These are phyloP conservation scores for Ectemnius continuus DNA, from an alignment of 2,888 invertebrate genomes.

Conservation along the genomic window DNA sequence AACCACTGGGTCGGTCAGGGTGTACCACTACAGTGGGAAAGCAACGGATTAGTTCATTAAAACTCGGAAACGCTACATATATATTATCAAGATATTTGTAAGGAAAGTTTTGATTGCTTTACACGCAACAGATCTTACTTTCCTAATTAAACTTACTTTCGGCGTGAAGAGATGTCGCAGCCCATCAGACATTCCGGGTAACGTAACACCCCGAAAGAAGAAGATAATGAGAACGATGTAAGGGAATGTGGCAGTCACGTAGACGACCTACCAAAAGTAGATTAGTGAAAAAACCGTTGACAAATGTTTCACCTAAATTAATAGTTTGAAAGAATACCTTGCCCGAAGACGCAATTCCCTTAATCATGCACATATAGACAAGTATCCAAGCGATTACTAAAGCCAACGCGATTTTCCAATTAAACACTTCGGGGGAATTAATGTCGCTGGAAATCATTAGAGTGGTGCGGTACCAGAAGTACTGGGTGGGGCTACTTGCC, in stretches of 20 bases:
- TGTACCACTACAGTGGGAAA: constrained; percentile 84
- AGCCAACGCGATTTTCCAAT: constrained; percentile 94
- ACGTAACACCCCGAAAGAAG: constrained; percentile 95
- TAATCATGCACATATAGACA: constrained; percentile 98
- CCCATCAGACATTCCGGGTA: constrained; percentile 93
- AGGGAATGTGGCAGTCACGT: constrained; percentile 97
- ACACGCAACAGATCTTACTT: not conserved
- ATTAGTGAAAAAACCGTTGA: constrained; percentile 19
- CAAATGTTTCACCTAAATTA: no score
- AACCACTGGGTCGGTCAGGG: constrained; percentile 93
- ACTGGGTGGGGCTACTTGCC: constrained; percentile 94
- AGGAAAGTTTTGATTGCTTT: not conserved
- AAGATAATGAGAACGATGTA: constrained; percentile 97
- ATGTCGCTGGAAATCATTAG: constrained; percentile 94
- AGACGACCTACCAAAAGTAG: constrained; percentile 82
- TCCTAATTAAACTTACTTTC: constrained; percentile 79
- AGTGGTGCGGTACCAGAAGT: constrained; percentile 96
- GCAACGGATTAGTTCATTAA: constrained; percentile 46
- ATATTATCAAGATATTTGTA: no score
- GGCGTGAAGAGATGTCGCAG: constrained; percentile 94
- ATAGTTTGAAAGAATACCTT: constrained; percentile 82
- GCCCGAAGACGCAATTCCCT: constrained; percentile 97
- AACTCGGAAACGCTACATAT: not conserved
- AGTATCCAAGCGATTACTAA: constrained; percentile 94
- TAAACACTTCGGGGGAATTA: constrained; percentile 90